phyloP scores from a whole-genome alignment of 2,113 vertebrate species.

The Ceyx cyanopectus region DNA sequence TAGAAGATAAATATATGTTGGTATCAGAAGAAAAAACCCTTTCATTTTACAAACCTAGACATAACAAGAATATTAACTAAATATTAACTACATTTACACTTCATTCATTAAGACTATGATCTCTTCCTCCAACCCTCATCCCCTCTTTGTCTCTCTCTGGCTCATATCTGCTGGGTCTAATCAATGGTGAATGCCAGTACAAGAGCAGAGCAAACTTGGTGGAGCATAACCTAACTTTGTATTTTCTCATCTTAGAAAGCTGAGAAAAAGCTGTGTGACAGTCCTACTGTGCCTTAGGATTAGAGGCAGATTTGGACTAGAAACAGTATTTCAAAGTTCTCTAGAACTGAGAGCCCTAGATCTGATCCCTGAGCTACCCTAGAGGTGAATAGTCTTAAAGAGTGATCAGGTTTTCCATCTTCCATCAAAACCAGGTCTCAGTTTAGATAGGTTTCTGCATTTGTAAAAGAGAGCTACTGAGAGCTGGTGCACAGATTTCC shows the following conservation, averaged over 20 bases:
- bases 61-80: background rate
- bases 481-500: background rate
- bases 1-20: background rate
- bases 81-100: background rate
- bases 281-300: background rate
- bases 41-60: background rate
- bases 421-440: background rate
- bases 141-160: background rate
- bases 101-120: background rate
- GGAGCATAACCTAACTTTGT: background rate
- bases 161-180: background rate
- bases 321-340: background rate
- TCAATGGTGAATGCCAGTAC: background rate
- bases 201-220: background rate
- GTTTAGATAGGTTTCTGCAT: background rate
- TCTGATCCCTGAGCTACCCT: background rate
- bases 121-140: background rate
- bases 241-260: background rate
- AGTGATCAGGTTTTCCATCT: background rate
- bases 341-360: background rate
- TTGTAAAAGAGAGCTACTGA: background rate
- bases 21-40: background rate
- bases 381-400: background rate
- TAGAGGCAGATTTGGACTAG: background rate
- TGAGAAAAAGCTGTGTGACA: background rate